A percentile compares a stretch with the other conserved stretches of the same genome.
These are phyloP conservation scores for Boleophthalmus pectinirostris DNA, from an alignment of 2,113 vertebrate species.

Conservation along the genomic window DNA sequence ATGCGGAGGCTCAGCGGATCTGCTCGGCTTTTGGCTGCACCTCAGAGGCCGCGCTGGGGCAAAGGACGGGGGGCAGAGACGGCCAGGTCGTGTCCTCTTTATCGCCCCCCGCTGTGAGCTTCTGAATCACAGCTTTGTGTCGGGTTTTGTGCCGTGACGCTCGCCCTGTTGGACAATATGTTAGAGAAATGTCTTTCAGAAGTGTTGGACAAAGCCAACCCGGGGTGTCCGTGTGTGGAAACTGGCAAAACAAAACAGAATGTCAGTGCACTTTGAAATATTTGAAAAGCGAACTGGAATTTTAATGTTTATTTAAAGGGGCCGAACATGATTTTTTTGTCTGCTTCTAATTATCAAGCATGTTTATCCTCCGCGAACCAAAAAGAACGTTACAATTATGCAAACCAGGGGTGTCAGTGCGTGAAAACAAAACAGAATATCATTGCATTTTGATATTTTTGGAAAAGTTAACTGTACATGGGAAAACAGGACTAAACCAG, in stretches of 20 bases:
- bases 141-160: not conserved
- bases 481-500: no score
- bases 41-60: slow-evolving; percentile 1
- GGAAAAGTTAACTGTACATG: no score
- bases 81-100: slow-evolving; percentile 1
- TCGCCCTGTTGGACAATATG: not conserved
- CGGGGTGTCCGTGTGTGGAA: not conserved
- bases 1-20: not conserved
- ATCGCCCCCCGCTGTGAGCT: slow-evolving; percentile 1
- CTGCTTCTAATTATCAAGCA: no score
- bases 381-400: no score
- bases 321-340: no score
- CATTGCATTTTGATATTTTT: no score
- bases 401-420: no score
- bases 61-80: not conserved
- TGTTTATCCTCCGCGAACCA: no score
- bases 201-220: not conserved
- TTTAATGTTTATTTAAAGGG: no score
- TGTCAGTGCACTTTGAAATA: not conserved
- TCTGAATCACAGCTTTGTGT: slow-evolving; percentile 7
- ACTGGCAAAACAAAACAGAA: not conserved
- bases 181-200: not conserved
- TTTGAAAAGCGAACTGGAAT: not conserved
- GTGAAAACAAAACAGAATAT: no score
- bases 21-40: slow-evolving; percentile 1